Conservation (phyloP, 2,888 invertebrate genomes). For the Cantharis nigra region DNA sequence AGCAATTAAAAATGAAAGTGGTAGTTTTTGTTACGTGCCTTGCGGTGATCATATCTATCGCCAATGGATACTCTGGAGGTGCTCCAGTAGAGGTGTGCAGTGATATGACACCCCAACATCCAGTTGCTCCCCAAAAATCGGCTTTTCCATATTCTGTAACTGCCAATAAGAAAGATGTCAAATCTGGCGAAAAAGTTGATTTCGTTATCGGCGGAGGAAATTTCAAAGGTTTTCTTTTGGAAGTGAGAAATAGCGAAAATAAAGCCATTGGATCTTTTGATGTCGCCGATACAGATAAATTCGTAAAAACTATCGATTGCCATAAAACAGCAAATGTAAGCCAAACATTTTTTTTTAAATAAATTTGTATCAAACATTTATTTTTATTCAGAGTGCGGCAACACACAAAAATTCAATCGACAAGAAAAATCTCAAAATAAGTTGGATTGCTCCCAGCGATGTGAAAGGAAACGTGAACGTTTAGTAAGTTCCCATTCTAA, state of each 20-base stretch:
- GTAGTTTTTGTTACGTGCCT: background rate
- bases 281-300: conserved; percentile 58
- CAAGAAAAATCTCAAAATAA: conserved; percentile 61
- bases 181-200: conserved; percentile 58
- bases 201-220: conserved; percentile 60
- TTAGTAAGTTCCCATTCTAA: conserved; percentile 57
- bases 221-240: conserved; percentile 69
- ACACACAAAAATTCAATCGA: conserved; percentile 71
- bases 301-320: conserved; percentile 62
- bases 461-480: conserved; percentile 64
- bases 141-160: conserved; percentile 62
- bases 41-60: conserved; percentile 32
- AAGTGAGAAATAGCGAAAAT: conserved; percentile 63
- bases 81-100: conserved; percentile 67
- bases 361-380: background rate
- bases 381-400: conserved; percentile 63
- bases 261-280: conserved; percentile 68
- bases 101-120: conserved; percentile 73
- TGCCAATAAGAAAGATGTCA: conserved; percentile 46
- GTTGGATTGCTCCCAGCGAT: conserved; percentile 69
- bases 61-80: conserved; percentile 63
- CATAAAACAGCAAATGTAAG: conserved; percentile 60
- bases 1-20: conserved; percentile 6
- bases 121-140: conserved; percentile 61
- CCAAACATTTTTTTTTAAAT: conserved; percentile 22